Base-by-base conservation (phyloP, 2,888 invertebrate genomes). In the Pollenia amentaria region DNA sequence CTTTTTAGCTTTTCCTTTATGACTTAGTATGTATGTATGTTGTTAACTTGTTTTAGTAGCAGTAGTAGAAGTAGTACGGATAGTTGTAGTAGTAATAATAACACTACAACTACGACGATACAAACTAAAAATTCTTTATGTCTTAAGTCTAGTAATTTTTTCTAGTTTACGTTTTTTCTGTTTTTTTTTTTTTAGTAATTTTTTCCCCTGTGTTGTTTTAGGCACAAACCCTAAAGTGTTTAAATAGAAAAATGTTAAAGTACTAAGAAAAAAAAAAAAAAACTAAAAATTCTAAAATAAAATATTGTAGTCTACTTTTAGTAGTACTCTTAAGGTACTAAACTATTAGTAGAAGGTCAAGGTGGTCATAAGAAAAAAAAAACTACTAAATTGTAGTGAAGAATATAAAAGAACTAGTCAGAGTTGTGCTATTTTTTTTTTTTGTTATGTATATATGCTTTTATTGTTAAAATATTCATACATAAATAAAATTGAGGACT, bases 271-370 rank as follows among this genome's bases (percentile, higher is more conserved):
- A 69, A 60, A 57, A 55, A 1, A 16, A 11, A 42, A 40, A 65
- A 70, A 60, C 21, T 42, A 44, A 46, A 12, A 44, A 53, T 40
- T 14, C 42, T 64, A 79, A 51, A 70, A 44, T 21, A 73, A 81
- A 65, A 81, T 73, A 82, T 75, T 69, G n/a, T 82, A 82, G 82
- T 82, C 82, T 82, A 82, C 53, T 82, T 82, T 82, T 75, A 83
- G 76, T 51, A 67, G 62, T 10, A 78, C 60, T 46, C 79, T 75
- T 75, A 42, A 62, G 60, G 60, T 73, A 72, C 84, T 80, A 87
- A 80, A 87, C 83, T 84, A 84, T 87, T 83, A 87, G 76, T 72
- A 77, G 84, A 87, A 87, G 87, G 87, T 87, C 87, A 87, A 87
- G 87, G 87, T 67, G 72, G 79, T 77, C 62, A 16, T 53, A 78